Conservation (phyloP, 1,140 invertebrate species). For the Phymorhynchus buccinoides region DNA sequence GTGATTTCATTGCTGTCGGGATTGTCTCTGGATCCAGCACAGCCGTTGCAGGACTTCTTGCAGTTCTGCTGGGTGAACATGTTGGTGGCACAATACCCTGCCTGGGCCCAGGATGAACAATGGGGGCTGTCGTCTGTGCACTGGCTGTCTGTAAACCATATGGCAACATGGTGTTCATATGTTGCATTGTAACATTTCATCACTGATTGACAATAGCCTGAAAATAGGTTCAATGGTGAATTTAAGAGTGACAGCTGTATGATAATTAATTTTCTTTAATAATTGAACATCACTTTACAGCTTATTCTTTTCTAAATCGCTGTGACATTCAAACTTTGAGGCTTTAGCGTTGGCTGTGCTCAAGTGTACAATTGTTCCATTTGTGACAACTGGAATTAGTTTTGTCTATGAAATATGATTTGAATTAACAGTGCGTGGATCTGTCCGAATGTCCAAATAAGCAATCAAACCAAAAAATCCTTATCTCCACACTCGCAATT, state of each 20-base stretch:
- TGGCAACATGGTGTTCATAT: background rate
- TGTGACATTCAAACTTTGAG: background rate
- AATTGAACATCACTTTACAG: background rate
- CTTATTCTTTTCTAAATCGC: background rate
- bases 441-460: too few species aligned
- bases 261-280: background rate
- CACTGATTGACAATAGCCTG: background rate
- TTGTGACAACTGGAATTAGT: too few species aligned
- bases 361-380: too few species aligned
- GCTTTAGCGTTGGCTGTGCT: too few species aligned
- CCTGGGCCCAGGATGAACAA: background rate
- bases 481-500: background rate
- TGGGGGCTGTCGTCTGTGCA: background rate
- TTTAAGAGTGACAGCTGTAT: background rate
- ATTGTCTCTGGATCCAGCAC: background rate
- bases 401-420: too few species aligned
- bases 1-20: too few species aligned
- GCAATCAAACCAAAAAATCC: too few species aligned
- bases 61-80: constrained; percentile 5
- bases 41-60: constrained; percentile 9
- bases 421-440: too few species aligned
- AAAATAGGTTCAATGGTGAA: background rate
- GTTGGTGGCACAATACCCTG: constrained; percentile 20
- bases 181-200: background rate
- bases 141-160: background rate